phyloP scores from a whole-genome alignment of 2,888 invertebrate species.

The Sarcophaga rosellei region DNA sequence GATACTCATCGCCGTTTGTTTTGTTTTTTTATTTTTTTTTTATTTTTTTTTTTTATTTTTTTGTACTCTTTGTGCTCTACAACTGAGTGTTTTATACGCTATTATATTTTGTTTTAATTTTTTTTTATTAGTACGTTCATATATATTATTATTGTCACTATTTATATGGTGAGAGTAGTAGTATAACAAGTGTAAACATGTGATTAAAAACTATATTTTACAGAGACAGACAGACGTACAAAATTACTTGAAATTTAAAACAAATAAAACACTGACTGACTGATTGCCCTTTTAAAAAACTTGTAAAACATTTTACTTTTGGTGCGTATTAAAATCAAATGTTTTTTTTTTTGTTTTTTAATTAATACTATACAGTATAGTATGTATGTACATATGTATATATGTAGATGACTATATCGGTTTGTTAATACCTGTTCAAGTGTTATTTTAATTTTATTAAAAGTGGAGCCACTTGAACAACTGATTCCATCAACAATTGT shows the following conservation, averaged over 20 bases:
- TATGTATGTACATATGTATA: too few relatives aligned
- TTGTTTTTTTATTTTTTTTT: background rate
- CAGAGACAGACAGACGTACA: background rate
- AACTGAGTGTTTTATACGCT: background rate
- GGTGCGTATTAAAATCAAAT: conserved; percentile 29
- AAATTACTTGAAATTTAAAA: too few relatives aligned
- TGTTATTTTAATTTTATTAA: too few relatives aligned
- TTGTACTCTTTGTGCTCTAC: background rate
- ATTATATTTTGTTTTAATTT: background rate
- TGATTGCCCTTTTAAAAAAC: conserved; percentile 24
- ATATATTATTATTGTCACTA: background rate
- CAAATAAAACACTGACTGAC: too few relatives aligned
- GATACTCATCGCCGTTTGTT: background rate
- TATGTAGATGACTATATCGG: too few relatives aligned
- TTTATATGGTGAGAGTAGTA: conserved; percentile 1
- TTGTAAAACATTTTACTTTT: conserved; percentile 25
- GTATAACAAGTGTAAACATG: conserved; percentile 56
- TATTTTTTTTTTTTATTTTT: background rate
- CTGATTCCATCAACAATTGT: too few relatives aligned
- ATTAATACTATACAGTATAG: too few relatives aligned
- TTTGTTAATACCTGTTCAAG: too few relatives aligned
- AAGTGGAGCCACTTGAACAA: too few relatives aligned
- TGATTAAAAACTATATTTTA: conserved; percentile 32
- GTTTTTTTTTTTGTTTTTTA: background rate
- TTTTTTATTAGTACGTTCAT: background rate